Conservation (phyloP, 92 coral and sea anemone species). For the Virgularia gustaviana region DNA sequence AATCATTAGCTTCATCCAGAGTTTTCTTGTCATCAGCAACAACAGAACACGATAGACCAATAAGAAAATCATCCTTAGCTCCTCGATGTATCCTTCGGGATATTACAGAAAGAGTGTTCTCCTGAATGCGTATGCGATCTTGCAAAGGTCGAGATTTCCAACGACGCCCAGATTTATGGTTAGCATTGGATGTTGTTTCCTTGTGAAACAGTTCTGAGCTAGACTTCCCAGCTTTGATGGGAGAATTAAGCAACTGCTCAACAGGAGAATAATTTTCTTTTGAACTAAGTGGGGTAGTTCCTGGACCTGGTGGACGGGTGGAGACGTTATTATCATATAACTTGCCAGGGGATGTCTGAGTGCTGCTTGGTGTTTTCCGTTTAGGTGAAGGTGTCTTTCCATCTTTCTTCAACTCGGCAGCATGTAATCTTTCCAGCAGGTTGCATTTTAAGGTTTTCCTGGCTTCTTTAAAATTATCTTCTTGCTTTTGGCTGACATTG, state of each 20-base stretch:
- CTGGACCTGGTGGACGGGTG: neutral
- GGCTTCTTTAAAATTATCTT: no score
- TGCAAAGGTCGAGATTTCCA: conserved; percentile 44
- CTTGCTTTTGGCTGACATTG: no score
- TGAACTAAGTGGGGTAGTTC: conserved; percentile 22
- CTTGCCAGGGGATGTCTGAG: no score
- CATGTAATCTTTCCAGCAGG: no score
- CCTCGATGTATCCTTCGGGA: conserved; percentile 43
- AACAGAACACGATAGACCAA: conserved; percentile 38
- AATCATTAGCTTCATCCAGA: conserved; percentile 6
- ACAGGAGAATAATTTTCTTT: conserved; percentile 21
- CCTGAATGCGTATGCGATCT: conserved; percentile 34
- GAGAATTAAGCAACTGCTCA: conserved; percentile 11
- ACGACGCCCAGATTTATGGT: conserved; percentile 32
- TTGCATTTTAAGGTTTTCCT: no score
- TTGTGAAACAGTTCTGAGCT: neutral
- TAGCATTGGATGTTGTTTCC: neutral
- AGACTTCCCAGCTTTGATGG: conserved; percentile 6
- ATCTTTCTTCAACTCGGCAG: no score
- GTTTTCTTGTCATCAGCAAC: conserved; percentile 33
- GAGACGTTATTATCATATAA: neutral
- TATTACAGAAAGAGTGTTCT: conserved; percentile 18
- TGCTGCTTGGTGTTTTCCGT: no score
- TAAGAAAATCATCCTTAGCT: conserved; percentile 37
- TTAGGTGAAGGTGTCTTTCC: no score